phyloP scores from a whole-genome alignment of 2,888 invertebrate genomes.

The Spialia ferax region DNA sequence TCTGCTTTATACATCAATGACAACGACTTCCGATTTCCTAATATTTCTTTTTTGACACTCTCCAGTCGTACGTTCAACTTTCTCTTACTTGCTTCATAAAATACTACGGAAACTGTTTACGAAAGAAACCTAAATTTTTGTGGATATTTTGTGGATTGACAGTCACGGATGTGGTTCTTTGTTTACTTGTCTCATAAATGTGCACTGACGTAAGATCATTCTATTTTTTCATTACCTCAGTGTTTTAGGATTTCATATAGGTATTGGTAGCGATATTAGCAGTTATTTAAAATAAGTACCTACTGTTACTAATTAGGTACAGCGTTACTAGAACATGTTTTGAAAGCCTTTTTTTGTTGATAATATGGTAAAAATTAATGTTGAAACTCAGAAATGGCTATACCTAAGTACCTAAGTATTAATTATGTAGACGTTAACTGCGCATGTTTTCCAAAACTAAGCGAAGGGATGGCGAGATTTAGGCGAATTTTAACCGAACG shows the following conservation, averaged over 20 bases:
- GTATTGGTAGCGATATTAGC: too few species aligned
- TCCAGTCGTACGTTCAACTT: neutral
- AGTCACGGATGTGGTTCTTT: constrained; percentile 53
- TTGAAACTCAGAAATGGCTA: constrained; percentile 15
- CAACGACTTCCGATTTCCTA: neutral
- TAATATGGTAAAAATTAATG: constrained; percentile 15
- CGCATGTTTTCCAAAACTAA: constrained; percentile 16
- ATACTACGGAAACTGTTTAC: neutral
- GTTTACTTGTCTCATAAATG: constrained; percentile 49
- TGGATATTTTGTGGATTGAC: constrained; percentile 44
- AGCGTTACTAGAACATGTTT: too few species aligned
- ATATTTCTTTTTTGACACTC: neutral
- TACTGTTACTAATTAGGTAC: too few species aligned
- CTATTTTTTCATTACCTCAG: constrained; percentile 39
- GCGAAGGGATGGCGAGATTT: constrained; percentile 4
- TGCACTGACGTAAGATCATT: constrained; percentile 48
- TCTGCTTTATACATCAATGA: too few species aligned
- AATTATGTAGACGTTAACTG: too few species aligned
- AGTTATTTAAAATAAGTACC: too few species aligned
- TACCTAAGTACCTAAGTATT: too few species aligned
- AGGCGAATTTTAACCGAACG: constrained; percentile 15
- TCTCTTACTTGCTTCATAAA: neutral
- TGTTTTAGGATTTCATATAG: too few species aligned
- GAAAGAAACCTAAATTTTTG: constrained; percentile 39
- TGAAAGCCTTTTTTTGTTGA: too few species aligned